phyloP scores from a whole-genome alignment of 2,113 vertebrate species.

The Catharus bicknelli region DNA sequence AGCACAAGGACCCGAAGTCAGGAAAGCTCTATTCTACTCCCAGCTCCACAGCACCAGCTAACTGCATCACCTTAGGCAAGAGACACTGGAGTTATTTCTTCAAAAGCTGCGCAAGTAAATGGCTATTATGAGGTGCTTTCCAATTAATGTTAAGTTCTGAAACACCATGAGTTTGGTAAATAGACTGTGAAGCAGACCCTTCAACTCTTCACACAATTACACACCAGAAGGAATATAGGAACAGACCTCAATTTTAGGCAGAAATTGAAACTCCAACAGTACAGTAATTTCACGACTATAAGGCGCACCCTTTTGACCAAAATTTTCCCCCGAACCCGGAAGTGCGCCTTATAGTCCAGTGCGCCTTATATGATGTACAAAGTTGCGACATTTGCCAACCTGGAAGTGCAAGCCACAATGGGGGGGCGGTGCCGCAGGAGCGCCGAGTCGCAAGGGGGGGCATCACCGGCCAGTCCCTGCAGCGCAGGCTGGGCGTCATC shows the following conservation, averaged over 20 bases:
- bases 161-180: background rate
- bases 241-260: background rate
- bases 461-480: too few species aligned
- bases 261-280: background rate
- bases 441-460: too few species aligned
- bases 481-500: too few species aligned
- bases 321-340: too few species aligned
- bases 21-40: background rate
- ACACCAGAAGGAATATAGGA: background rate
- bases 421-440: too few species aligned
- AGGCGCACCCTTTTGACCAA: too few species aligned
- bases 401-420: too few species aligned
- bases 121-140: background rate
- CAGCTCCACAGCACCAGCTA: background rate
- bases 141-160: background rate
- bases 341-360: too few species aligned
- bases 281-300: too few species aligned
- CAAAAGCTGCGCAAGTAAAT: background rate
- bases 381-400: too few species aligned
- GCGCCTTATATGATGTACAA: too few species aligned
- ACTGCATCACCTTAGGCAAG: background rate
- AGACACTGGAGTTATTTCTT: background rate
- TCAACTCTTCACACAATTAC: background rate
- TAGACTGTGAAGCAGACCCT: background rate
- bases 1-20: slow-evolving; percentile 14